Evolutionary conservation across 2,888 invertebrate species (phyloP).

Genomic region (Barypeithes pellucidus): DNA sequence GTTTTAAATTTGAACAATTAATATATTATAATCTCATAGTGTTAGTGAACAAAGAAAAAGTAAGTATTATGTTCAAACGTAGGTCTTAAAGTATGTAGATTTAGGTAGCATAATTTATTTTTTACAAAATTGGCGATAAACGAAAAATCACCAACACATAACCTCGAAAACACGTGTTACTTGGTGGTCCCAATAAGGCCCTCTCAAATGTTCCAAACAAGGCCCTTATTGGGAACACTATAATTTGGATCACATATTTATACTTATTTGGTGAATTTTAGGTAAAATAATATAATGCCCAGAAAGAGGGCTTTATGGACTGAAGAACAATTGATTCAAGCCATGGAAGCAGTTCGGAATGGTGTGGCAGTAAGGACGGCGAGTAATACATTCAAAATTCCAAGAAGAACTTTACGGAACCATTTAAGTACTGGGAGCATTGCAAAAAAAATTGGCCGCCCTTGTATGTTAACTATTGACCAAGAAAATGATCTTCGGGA

Average conservation of each 20-base stretch:
- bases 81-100: not conserved
- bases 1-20: not conserved
- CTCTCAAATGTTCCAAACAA: not conserved
- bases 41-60: not conserved
- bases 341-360: too few species aligned
- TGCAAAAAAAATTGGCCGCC: too few species aligned
- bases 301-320: conserved; percentile 24
- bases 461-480: too few species aligned
- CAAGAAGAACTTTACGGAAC: too few species aligned
- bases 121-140: not conserved
- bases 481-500: conserved; percentile 29
- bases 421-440: too few species aligned
- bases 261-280: too few species aligned
- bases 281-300: too few species aligned
- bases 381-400: too few species aligned
- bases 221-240: too few species aligned
- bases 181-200: not conserved
- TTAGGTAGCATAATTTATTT: not conserved
- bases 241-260: not conserved
- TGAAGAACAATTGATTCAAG: not conserved
- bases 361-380: too few species aligned
- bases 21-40: not conserved
- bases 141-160: not conserved
- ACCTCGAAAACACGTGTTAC: not conserved
- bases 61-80: conserved; percentile 1